Evolutionary conservation across 2,888 invertebrate species (phyloP), one percentile per base, ranked within the genome.

Genomic region (Panopea generosa): DNA sequence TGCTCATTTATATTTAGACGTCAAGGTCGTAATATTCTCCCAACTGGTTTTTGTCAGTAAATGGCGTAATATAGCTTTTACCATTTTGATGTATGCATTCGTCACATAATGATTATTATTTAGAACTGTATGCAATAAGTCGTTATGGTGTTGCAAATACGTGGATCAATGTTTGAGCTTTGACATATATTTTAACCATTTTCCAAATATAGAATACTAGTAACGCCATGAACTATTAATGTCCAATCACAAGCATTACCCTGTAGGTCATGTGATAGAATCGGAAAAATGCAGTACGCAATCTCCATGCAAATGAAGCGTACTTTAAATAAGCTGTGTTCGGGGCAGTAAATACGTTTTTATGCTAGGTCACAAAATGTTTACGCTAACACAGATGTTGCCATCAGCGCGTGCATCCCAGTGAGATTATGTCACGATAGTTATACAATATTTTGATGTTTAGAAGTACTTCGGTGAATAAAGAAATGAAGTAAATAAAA

Each of bases 251-350:
- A 22, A 52, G 50, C 62, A 33, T 70, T 59, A 71, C 71, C 73
- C 40, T n/a, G 4, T 6, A 61, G 56, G 56, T 57, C 52, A 50
- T 50, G 33, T 60, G 29, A 43, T 57, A 38, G 43, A 73, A 56
- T 57, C 38, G 56, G 56, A 57, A 67, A 50, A 29, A 40, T 22
- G 43, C 26, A 22, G 59, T 65, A 60, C 55, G 52, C 61, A 62
- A 67, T 73, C 67, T 47, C 66, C 50, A 70, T 76, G 76, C 76
- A 70, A 60, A 68, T 24, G 50, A 49, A 47, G 55, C 27, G 26
- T 26, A 49, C 66, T 76, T 70, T 76, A 50, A 20, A 33, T 67
- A 67, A 61, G 57, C 67, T 1, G 26, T 7, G 16, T 11, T 22
- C 38, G 26, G 62, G 57, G 53, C 16, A n/a, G 16, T 16, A n/a